Conservation (phyloP, 2,797 vertebrate species). For the Dromococcyx pavoninus region DNA sequence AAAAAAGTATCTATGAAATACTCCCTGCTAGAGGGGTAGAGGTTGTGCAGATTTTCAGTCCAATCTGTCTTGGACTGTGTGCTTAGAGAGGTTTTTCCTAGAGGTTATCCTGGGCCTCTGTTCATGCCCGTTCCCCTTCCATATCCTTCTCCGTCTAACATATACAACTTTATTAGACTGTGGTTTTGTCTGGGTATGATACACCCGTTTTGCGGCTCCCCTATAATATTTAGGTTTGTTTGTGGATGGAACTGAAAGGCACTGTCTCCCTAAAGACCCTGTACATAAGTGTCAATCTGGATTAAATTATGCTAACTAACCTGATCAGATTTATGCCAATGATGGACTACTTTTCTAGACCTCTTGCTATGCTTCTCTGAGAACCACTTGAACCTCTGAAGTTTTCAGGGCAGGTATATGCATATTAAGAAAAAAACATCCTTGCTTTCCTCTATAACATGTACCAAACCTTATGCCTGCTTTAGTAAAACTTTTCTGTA, state of each 20-base stretch:
- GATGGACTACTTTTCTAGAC: not conserved
- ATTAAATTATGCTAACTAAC: not conserved
- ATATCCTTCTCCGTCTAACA: not conserved
- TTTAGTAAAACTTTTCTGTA: not conserved
- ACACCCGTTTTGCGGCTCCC: not conserved
- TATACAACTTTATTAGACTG: not conserved
- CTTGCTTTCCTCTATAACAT: not conserved
- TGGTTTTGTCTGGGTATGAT: not conserved
- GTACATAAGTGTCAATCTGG: not conserved
- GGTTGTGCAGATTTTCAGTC: not conserved
- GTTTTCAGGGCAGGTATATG: not conserved
- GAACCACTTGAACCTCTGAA: not conserved
- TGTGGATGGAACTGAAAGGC: not conserved
- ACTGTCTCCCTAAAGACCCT: not conserved
- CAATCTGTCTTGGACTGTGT: not conserved
- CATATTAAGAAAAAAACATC: not conserved
- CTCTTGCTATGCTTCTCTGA: not conserved
- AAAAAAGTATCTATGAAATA: not conserved
- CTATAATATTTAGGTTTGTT: not conserved
- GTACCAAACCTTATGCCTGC: not conserved
- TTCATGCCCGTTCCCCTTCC: not conserved
- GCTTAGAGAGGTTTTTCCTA: not conserved
- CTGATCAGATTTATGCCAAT: not conserved
- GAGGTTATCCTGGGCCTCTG: not conserved
- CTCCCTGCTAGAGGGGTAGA: not conserved